These are phyloP conservation scores for Peucedramus taeniatus DNA, from an alignment of 2,113 vertebrate species.

Conservation along the genomic window DNA sequence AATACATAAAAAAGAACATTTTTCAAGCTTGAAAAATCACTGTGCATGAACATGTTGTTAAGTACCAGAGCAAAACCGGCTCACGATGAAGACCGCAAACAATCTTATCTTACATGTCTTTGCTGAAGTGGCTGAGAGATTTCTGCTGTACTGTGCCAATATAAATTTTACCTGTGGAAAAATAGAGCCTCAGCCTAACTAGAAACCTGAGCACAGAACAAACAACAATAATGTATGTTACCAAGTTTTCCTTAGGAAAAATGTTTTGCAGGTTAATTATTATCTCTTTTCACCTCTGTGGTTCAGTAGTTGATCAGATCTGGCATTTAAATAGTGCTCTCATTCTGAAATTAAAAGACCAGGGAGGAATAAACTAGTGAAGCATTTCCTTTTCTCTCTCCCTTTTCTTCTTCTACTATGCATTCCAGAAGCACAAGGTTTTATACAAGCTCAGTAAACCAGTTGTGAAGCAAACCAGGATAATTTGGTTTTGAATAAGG, in stretches of 20 bases:
- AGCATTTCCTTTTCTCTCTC: neutral
- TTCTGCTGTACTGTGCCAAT: neutral
- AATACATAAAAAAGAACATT: neutral
- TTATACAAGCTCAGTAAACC: slow-evolving; percentile 32
- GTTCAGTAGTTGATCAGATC: neutral
- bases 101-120: neutral
- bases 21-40: neutral
- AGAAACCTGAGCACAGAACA: neutral
- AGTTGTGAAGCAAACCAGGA: neutral
- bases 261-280: neutral
- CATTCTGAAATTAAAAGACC: neutral
- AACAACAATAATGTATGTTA: neutral
- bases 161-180: neutral
- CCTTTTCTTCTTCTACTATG: neutral
- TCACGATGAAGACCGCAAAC: neutral
- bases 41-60: neutral
- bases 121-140: neutral
- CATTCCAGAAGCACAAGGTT: neutral
- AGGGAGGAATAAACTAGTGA: neutral
- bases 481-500: slow-evolving; percentile 8
- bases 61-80: neutral
- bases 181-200: neutral
- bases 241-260: neutral
- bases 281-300: neutral
- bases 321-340: neutral